Conservation (phyloP, 35 echinoderm and acorn worm genomes). For the Ophioderma brevispina region DNA sequence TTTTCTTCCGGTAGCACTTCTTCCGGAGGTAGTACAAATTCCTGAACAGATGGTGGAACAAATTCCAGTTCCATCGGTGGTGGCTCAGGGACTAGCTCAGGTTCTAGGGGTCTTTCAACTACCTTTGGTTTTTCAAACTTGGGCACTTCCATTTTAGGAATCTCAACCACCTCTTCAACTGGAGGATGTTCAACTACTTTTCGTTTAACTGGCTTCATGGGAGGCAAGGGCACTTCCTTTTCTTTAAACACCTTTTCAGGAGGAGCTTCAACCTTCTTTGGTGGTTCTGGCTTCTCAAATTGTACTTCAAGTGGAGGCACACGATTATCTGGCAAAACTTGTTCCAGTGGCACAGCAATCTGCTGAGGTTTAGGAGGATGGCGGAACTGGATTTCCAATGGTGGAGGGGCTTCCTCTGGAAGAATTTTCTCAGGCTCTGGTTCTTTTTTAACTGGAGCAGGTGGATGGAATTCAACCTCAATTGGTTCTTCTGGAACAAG, state of each 20-base stretch:
- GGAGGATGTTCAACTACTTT: conserved; percentile 52
- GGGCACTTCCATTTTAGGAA: conserved; percentile 7
- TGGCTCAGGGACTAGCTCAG: conserved; percentile 3
- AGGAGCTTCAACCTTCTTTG: conserved; percentile 27
- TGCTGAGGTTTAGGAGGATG: not conserved
- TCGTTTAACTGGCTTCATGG: conserved; percentile 58
- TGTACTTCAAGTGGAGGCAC: conserved; percentile 16
- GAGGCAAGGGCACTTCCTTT: conserved; percentile 25
- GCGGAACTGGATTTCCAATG: not conserved
- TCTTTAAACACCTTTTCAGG: conserved; percentile 9
- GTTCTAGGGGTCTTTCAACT: not conserved
- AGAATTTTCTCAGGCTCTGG: conserved; percentile 16
- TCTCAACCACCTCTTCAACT: conserved; percentile 19
- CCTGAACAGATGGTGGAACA: conserved; percentile 22
- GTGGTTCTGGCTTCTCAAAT: conserved; percentile 17
- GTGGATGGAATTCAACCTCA: not conserved
- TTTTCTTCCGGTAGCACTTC: conserved; percentile 51
- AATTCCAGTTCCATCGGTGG: conserved; percentile 1
- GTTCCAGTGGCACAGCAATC: conserved; percentile 9
- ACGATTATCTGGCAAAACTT: conserved; percentile 19
- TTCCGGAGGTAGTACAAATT: conserved; percentile 38
- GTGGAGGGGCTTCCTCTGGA: not conserved
- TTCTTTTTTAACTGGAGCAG: conserved; percentile 3
- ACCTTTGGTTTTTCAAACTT: not conserved
- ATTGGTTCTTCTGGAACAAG: conserved; percentile 34